These are phyloP conservation scores for Amphipoea oculea DNA, from an alignment of 2,888 invertebrate species.

Conservation along the genomic window DNA sequence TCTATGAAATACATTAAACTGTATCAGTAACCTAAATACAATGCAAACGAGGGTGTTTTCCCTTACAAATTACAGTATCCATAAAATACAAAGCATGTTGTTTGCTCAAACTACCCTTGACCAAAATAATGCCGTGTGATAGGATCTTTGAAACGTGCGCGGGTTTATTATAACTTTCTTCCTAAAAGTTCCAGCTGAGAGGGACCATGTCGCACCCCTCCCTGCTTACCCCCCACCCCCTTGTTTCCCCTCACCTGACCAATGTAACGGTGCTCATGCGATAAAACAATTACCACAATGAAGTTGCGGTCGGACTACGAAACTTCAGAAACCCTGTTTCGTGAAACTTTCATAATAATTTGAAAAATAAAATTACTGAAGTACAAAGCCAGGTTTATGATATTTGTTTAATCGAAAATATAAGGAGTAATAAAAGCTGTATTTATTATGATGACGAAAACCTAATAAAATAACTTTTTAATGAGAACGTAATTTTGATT, in stretches of 20 bases:
- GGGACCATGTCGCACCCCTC: constrained; percentile 69
- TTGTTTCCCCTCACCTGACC: constrained; percentile 72
- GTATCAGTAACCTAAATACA: constrained; percentile 68
- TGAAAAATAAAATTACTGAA: constrained; percentile 30
- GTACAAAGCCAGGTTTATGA: constrained; percentile 36
- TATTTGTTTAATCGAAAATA: constrained; percentile 30
- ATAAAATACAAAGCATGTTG: constrained; percentile 76
- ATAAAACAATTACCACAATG: constrained; percentile 89
- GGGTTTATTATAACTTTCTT: constrained; percentile 86
- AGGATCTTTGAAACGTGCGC: constrained; percentile 85
- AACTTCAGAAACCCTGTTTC: constrained; percentile 76
- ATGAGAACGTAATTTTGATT: constrained; percentile 35
- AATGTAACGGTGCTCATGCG: constrained; percentile 85
- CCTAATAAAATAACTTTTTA: constrained; percentile 44
- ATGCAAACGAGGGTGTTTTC: constrained; percentile 70
- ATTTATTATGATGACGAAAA: constrained; percentile 46
- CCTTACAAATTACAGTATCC: constrained; percentile 76
- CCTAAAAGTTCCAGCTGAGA: constrained; percentile 80
- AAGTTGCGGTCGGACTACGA: constrained; percentile 80
- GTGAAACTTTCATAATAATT: constrained; percentile 69
- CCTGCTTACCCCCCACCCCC: constrained; percentile 46
- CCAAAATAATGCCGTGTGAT: constrained; percentile 86
- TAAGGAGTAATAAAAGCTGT: constrained; percentile 34
- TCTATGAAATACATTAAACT: constrained; percentile 55
- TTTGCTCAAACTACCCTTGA: constrained; percentile 86